A percentile compares a stretch with the other conserved stretches of the same genome.
phyloP scores from a whole-genome alignment of 2,888 invertebrate genomes.

The Tetanocera ferruginea region DNA sequence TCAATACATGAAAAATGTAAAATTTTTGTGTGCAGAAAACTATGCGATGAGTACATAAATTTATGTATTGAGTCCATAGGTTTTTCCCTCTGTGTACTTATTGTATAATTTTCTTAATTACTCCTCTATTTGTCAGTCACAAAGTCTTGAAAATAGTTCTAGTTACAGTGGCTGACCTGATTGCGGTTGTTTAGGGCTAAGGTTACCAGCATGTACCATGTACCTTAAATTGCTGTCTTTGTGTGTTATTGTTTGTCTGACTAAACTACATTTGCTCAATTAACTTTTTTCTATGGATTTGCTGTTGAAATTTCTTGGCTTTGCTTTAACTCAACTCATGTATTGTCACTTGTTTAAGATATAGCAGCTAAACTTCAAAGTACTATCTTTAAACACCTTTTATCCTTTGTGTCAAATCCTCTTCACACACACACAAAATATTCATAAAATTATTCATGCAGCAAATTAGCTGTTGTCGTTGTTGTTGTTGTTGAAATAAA shows the following conservation, averaged over 20 bases:
- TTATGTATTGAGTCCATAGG: too few relatives aligned
- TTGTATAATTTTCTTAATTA: constrained; percentile 39
- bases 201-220: too few relatives aligned
- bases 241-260: background rate
- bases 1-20: too few relatives aligned
- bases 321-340: background rate
- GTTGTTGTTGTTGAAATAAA: background rate
- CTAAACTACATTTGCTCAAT: constrained; percentile 33
- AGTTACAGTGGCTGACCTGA: background rate
- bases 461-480: background rate
- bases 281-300: constrained; percentile 32
- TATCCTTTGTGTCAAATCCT: too few relatives aligned
- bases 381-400: too few relatives aligned
- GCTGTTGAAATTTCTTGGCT: constrained; percentile 16
- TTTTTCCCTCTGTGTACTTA: background rate
- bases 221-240: background rate
- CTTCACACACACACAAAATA: too few relatives aligned
- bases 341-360: background rate
- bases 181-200: too few relatives aligned
- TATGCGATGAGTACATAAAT: too few relatives aligned
- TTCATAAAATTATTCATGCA: too few relatives aligned
- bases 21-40: too few relatives aligned
- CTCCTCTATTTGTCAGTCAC: constrained; percentile 21
- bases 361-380: too few relatives aligned
- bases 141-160: background rate